Conservation (phyloP, 2,888 invertebrate species). For the Dasypogon diadema region DNA sequence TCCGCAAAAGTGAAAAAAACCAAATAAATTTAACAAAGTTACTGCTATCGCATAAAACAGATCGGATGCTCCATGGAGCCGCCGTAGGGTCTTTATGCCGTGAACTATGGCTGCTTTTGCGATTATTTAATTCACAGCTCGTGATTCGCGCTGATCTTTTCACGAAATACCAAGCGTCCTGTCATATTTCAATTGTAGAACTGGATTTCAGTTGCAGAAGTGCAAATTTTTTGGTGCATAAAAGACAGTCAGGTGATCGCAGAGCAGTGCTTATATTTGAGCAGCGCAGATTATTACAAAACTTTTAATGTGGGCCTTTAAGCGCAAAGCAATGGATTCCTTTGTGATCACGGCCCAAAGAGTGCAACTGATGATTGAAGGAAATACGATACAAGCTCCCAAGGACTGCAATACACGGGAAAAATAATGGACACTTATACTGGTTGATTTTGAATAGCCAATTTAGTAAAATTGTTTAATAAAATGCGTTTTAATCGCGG, state of each 20-base stretch:
- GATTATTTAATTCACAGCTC: neutral
- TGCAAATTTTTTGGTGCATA: neutral
- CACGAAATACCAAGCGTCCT: neutral
- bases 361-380: neutral
- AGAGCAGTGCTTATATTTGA: neutral
- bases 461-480: conserved; percentile 22
- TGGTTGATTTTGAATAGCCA: conserved; percentile 18
- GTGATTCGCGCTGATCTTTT: neutral
- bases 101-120: neutral
- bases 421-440: conserved; percentile 23
- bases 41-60: neutral
- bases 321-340: neutral
- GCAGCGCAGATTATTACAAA: neutral
- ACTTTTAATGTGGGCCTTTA: neutral
- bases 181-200: neutral
- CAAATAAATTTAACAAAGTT: neutral
- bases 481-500: conserved; percentile 1
- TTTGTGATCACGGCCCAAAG: neutral
- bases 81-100: neutral
- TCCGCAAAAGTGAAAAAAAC: neutral
- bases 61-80: neutral
- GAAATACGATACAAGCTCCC: neutral
- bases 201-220: neutral
- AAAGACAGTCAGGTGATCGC: neutral
- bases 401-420: neutral